phyloP scores from a whole-genome alignment of 2,113 vertebrate genomes.

The Zeus faber region DNA sequence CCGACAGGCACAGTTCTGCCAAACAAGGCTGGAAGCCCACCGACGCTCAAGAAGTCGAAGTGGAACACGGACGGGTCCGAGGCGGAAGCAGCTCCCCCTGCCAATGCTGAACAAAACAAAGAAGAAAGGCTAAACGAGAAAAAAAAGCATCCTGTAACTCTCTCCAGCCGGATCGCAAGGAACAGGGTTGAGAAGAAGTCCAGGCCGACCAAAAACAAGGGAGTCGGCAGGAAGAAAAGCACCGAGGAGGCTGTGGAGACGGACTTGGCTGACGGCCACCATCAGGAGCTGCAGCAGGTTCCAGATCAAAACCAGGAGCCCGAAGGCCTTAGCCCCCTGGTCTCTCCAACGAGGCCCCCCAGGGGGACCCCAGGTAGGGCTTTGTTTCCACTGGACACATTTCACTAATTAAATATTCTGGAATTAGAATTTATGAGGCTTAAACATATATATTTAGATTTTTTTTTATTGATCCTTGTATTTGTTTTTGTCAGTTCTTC shows the following conservation, averaged over 20 bases:
- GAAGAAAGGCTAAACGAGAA: constrained; percentile 5
- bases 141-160: not conserved
- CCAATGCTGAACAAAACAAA: constrained; percentile 6
- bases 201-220: not conserved
- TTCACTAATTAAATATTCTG: not conserved
- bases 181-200: constrained; percentile 17
- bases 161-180: not conserved
- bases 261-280: constrained; percentile 6
- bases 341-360: constrained; percentile 18
- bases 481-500: too few species aligned
- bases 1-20: constrained; percentile 12
- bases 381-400: not conserved
- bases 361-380: constrained; percentile 40
- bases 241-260: not conserved
- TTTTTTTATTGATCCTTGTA: too few species aligned
- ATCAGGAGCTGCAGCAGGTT: constrained; percentile 12
- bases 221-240: not conserved
- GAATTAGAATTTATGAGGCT: too few species aligned
- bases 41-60: constrained; percentile 20
- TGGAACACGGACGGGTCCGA: constrained; percentile 2
- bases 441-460: too few species aligned
- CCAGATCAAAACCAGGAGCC: constrained; percentile 5
- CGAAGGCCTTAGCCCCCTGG: constrained; percentile 27
- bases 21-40: not conserved
- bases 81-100: not conserved